Percentiles rank a stretch among this genome's conserved stretches.
Conservation (phyloP, 1,140 invertebrate genomes). For the Arctopsyche grandis region DNA sequence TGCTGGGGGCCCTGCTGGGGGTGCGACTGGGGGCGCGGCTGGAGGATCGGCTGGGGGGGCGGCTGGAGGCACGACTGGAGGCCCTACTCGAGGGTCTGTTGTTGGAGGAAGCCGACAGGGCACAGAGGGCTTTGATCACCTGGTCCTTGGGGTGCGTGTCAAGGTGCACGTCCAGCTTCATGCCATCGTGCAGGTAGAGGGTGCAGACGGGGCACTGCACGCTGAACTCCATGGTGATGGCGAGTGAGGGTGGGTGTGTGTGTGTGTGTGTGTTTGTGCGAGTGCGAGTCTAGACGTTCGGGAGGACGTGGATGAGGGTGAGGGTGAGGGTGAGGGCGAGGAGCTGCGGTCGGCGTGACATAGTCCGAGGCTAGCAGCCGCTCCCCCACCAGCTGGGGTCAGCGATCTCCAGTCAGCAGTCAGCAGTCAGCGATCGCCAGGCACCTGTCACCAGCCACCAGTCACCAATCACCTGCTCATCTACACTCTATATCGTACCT, state of each 20-base stretch:
- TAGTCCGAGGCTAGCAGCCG: not conserved
- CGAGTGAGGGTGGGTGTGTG: no score
- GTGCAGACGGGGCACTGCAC: conserved; percentile 84
- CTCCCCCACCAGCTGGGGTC: not conserved
- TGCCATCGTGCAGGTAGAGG: conserved; percentile 81
- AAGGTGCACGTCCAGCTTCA: conserved; percentile 80
- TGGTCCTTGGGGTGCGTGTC: conserved; percentile 87
- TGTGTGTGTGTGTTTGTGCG: no score
- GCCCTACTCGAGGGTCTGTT: not conserved
- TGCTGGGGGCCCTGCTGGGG: not conserved
- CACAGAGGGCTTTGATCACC: conserved; percentile 81
- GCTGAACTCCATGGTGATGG: no score
- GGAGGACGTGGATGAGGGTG: no score
- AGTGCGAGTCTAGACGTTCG: no score
- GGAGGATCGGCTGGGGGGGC: not conserved
- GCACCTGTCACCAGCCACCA: no score
- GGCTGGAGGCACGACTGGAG: not conserved
- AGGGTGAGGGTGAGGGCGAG: no score
- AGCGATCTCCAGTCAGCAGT: not conserved
- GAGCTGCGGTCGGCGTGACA: not conserved
- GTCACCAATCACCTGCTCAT: no score
- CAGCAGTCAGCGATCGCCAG: no score
- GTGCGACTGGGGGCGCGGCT: not conserved
- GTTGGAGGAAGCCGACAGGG: conserved; percentile 52
- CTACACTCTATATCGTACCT: no score